Base-by-base conservation (phyloP, 2,888 invertebrate species). In the Oligia strigilis region DNA sequence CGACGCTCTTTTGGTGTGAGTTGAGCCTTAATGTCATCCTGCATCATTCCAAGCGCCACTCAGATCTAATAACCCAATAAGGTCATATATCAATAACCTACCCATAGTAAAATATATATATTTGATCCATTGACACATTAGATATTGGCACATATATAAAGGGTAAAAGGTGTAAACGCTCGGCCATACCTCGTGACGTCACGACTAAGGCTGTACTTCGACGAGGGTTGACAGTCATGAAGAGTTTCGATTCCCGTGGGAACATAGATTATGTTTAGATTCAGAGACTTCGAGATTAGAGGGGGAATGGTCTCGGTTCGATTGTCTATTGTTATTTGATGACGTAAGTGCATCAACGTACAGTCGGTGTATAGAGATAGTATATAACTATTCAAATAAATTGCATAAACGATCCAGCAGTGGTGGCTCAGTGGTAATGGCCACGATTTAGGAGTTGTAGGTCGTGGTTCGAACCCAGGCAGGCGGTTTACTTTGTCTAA, bases 181-280 rank as follows among this genome's bases (percentile, higher is more conserved):
- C 65, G 82, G 82, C 76, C 60, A 80, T 80, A 88, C 72, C 80
- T 83, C 58, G 70, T 69, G 75, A 75, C 85, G 82, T 87, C 80
- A 83, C 60, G 46, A n/a, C 72, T 81, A 89, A 77, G 66, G 75
- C 76, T 55, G 36, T 66, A 43, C 67, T 83, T 72, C 87, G 88
- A 90, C 84, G 80, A 90, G 88, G 88, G 90, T 88, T 84, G 88
- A 89, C 88, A 89, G 77, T 89, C 88, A 88, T 88, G 90, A 89
- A 89, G 90, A 88, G 88, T 80, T 75, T 80, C 78, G 69, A 82
- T 86, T 72, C 88, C 80, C 78, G 66, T 66, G 88, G 87, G 90
- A 83, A 62, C 86, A 78, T 84, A 89, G 80, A 86, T 89, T 88
- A 82, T 83, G 82, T 72, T 84, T 83, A 88, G 86, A 87, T 87